Evolutionary conservation across 2,888 invertebrate genomes (phyloP), one percentile per base, ranked within the genome.

Genomic region (Melanargia galathea): DNA sequence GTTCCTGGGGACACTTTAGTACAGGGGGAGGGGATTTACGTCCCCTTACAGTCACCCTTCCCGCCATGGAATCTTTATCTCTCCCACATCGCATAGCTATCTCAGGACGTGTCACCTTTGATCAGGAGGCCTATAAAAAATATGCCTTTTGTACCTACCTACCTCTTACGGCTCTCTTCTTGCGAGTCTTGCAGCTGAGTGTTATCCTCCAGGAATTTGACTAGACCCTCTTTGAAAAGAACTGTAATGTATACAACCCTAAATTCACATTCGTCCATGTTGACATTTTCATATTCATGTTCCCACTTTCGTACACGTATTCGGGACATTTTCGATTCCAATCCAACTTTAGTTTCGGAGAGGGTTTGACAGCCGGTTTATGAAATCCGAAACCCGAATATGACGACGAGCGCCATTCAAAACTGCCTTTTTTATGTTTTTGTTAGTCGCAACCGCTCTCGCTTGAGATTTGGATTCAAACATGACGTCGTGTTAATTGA

Each of bases 341-440:
- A 52, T 33, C 35, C 20, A 35, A 35, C 52, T 52, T 52, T 35
- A 52, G 52, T 52, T 52, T 35, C 35, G 20, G 33, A 33, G 52
- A 52, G 52, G 20, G 52, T 33, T 52, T 35, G 52, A 52, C 52
- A 13, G 35, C 35, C 35, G 6, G 52, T 52, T 52, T 52, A 35
- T 35, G 20, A 35, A 51, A 52, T 13, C 52, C n/a, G 52, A 20
- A 52, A 52, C 33, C 35, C 20, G 52, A 35, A 52, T 35, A 52
- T 52, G 33, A n/a, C n/a, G 33, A 20, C n/a, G 35, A 52, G 13
- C 35, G 35, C 20, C 35, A 52, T 18, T 13, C 52, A 35, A 30
- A 26, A 16, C 11, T 43, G 43, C 43, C 43, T 43, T 51, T n/a
- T 51, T 30, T 33, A 30, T 2, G n/a, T 38, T 7, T 33, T 38